Percentiles rank a stretch among this genome's conserved stretches.
These are phyloP conservation scores for Oxystoma pomonae DNA, from an alignment of 2,888 invertebrate genomes.

Conservation along the genomic window DNA sequence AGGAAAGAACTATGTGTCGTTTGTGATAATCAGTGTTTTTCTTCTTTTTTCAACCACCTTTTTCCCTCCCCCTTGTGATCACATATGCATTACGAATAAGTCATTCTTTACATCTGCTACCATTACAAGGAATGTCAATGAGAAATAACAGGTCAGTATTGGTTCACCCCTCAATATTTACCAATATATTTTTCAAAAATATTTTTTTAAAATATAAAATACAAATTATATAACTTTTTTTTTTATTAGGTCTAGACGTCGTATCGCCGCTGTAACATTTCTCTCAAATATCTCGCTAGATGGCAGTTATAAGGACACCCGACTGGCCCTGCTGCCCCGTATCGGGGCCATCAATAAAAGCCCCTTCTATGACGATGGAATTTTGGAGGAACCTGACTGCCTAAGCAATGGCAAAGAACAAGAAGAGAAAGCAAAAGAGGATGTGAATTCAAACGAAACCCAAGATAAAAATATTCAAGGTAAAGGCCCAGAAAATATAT, in stretches of 20 bases:
- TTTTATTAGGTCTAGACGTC: slow-evolving; percentile 60
- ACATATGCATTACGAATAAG: too few relatives aligned
- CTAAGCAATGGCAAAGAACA: slow-evolving; percentile 15
- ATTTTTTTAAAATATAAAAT: too few relatives aligned
- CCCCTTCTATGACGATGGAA: slow-evolving; percentile 30
- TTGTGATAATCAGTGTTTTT: not conserved
- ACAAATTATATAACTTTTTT: too few relatives aligned
- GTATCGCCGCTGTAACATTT: slow-evolving; percentile 90
- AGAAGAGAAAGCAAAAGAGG: not conserved
- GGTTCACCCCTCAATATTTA: too few relatives aligned
- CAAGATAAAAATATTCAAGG: not conserved
- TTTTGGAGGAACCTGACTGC: slow-evolving; percentile 45
- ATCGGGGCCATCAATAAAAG: slow-evolving; percentile 43
- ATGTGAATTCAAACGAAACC: not conserved
- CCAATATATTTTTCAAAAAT: too few relatives aligned
- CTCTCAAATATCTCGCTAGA: slow-evolving; percentile 93
- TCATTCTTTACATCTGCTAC: too few relatives aligned
- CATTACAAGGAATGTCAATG: not conserved
- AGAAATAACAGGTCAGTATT: not conserved
- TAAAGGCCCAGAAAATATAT: too few relatives aligned
- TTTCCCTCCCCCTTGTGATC: too few relatives aligned
- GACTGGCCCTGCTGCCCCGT: slow-evolving; percentile 50
- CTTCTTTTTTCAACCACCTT: not conserved
- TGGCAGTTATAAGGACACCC: slow-evolving; percentile 77
- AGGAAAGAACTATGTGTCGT: slow-evolving; percentile 40